Evolutionary conservation across 2,797 vertebrate species (phyloP).

Genomic region (Oreortyx pictus): DNA sequence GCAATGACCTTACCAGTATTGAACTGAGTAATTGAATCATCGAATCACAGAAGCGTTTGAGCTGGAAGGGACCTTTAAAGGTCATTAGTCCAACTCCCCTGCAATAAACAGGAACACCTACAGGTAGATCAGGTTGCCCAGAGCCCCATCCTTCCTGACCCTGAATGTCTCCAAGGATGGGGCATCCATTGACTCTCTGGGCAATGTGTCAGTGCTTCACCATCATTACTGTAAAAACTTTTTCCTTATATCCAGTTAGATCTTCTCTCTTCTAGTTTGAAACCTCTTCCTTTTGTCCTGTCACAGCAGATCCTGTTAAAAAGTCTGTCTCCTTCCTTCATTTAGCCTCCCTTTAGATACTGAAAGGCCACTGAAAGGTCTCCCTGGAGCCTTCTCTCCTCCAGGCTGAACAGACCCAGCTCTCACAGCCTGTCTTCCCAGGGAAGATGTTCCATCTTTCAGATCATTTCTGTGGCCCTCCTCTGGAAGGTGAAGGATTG

Average conservation of each 20-base stretch:
- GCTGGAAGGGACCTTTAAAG: not conserved
- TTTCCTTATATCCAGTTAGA: not conserved
- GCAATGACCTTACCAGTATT: not conserved
- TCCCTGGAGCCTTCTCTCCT: not conserved
- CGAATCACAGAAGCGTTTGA: not conserved
- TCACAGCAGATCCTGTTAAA: not conserved
- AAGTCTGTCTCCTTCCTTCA: not conserved
- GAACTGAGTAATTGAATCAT: not conserved
- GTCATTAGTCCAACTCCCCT: not conserved
- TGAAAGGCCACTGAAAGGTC: not conserved
- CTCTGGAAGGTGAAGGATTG: not conserved
- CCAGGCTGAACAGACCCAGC: not conserved
- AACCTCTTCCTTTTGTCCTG: not conserved
- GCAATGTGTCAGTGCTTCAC: not conserved
- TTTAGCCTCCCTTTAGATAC: not conserved
- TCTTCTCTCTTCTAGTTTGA: not conserved
- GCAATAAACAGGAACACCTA: not conserved
- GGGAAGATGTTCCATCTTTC: not conserved
- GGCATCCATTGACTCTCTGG: not conserved
- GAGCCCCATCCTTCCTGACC: not conserved
- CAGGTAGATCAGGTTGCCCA: not conserved
- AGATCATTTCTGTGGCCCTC: not conserved
- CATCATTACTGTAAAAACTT: not conserved
- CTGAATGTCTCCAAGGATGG: not conserved
- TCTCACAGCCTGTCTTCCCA: not conserved